Base-by-base conservation (phyloP, 2,888 invertebrate species). In the Drosophila emarginata region DNA sequence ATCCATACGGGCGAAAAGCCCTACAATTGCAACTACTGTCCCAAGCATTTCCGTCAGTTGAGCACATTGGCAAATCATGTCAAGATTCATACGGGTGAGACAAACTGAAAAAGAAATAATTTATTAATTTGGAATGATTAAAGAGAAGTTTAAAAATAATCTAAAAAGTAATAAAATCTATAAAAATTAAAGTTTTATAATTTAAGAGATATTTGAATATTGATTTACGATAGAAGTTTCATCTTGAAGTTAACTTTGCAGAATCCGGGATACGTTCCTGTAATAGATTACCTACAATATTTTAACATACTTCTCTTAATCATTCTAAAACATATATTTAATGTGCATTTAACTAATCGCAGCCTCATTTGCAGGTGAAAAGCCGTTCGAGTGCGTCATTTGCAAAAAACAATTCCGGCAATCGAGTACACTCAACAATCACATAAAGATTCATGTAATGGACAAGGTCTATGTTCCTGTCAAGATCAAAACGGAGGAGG, bases 381-480 rank as follows among this genome's bases (percentile, higher is more conserved):
- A 92, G 79, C 92, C 92, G 26, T 92, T 92, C 78, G 92, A 92
- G 85, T 92, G 92, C 80, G 92, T 91, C 73, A 92, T 92, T 72
- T 92, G 92, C 88, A 92, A 92, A 79, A 92, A 92, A 84, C 91
- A 92, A 87, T 92, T 92, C 89, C 92, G 92, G 74, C 92, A 92
- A 85, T 91, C 91, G 63, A 91, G 91, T 74, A 92, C 92, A 69
- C 90, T 92, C 71, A 92, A 92, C 83, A 92, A 92, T 88, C 92
- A 92, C 80, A 92, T 92, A 90, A 92, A 92, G 86, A 92, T 92
- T 66, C 92, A 92, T 67, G 91, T 92, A 59, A 91, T 91, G 90
- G 92, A 92, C 86, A 92, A 92, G 83, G 90, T 92, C 37, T 92
- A 91, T 76, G 89, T 92, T 78, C 91, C 92, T 79, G 90, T 91